Evolutionary conservation across 2,113 vertebrate species (phyloP).

Genomic region (Lasiurus cinereus): DNA sequence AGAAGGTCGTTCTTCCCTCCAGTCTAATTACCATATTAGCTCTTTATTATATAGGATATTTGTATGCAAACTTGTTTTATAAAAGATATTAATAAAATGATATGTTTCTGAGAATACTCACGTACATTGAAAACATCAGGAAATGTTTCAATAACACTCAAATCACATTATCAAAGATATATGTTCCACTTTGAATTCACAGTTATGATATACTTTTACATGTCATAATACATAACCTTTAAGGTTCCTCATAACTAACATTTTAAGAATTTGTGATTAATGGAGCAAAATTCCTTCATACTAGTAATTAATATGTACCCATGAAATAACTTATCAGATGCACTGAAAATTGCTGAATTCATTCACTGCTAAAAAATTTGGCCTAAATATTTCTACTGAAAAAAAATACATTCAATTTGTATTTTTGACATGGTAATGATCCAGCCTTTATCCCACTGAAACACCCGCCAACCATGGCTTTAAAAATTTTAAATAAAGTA

Average conservation of each 20-base stretch:
- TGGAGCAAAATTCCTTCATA: constrained; percentile 19
- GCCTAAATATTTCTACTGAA: not conserved
- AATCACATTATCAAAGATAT: not conserved
- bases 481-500: constrained; percentile 13
- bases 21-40: no score
- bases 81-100: not conserved
- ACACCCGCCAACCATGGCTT: not conserved
- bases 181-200: not conserved
- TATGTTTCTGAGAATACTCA: constrained; percentile 13
- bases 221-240: not conserved
- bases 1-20: no score
- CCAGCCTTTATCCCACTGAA: not conserved
- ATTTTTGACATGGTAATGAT: not conserved
- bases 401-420: not conserved
- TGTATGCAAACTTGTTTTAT: not conserved
- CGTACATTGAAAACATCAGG: constrained; percentile 24
- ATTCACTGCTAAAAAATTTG: not conserved
- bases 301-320: not conserved
- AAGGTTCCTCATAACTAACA: not conserved
- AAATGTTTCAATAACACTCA: not conserved
- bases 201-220: constrained; percentile 2
- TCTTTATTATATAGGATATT: not conserved
- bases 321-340: constrained; percentile 18
- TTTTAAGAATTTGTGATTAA: constrained; percentile 36
- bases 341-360: constrained; percentile 25